Conservation (phyloP, 2,113 vertebrate species). For the Caloenas nicobarica region DNA sequence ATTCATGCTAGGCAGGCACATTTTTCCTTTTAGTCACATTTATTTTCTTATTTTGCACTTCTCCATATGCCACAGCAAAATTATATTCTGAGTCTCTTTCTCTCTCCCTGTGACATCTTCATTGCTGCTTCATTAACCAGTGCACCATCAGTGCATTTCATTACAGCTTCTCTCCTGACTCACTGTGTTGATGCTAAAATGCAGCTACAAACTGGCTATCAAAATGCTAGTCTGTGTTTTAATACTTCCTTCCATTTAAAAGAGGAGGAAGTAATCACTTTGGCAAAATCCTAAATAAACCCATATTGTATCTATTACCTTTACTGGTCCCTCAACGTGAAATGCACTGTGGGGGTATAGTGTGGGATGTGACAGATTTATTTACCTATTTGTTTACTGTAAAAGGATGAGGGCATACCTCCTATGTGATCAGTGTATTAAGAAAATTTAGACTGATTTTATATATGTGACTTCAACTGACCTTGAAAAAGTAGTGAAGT, state of each 20-base stretch:
- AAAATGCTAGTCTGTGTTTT: constrained; percentile 17
- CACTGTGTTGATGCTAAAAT: constrained; percentile 34
- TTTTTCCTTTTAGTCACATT: constrained; percentile 17
- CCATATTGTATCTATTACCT: neutral
- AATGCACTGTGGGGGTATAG: neutral
- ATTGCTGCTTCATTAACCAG: constrained; percentile 68
- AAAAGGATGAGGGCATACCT: neutral
- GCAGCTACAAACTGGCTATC: constrained; percentile 30
- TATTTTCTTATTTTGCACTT: constrained; percentile 32
- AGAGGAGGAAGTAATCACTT: neutral
- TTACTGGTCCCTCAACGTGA: neutral
- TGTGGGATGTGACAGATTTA: neutral
- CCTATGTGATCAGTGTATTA: neutral
- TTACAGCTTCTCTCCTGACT: constrained; percentile 43
- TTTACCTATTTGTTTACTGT: constrained; percentile 18
- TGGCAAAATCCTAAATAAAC: neutral
- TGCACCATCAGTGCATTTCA: constrained; percentile 49
- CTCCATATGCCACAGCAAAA: constrained; percentile 13
- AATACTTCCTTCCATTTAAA: constrained; percentile 15
- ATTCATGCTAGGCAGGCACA: neutral
- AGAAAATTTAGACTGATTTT: constrained; percentile 23
- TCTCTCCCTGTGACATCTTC: constrained; percentile 51
- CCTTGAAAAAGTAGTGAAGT: constrained; percentile 31
- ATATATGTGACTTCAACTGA: neutral
- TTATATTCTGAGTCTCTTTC: constrained; percentile 1